Evolutionary conservation across 2,113 vertebrate genomes (phyloP).

Genomic region (Tychaedon coryphoeus): DNA sequence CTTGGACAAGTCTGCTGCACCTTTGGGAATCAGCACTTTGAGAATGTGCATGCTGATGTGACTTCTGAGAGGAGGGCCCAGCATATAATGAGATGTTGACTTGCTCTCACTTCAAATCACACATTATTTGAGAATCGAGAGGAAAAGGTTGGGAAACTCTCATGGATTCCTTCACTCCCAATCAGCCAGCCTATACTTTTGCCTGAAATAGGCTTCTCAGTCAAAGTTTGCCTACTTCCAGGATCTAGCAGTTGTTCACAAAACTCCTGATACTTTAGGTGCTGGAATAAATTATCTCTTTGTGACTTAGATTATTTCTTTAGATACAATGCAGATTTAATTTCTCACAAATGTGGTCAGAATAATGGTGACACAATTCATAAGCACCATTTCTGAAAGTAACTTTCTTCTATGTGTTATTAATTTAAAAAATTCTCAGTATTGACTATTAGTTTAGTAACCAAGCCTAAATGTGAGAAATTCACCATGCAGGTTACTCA

Average conservation of each 20-base stretch:
- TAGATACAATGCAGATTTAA: not conserved
- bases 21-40: not conserved
- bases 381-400: not conserved
- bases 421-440: not conserved
- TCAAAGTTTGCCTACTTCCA: not conserved
- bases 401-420: not conserved
- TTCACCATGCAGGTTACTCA: not conserved
- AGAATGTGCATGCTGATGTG: not conserved
- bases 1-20: not conserved
- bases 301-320: not conserved
- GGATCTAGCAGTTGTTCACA: not conserved
- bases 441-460: not conserved
- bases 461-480: not conserved
- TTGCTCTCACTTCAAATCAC: not conserved
- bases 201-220: not conserved
- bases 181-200: not conserved
- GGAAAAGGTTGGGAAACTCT: not conserved
- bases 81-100: not conserved
- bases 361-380: not conserved
- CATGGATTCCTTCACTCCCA: not conserved
- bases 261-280: not conserved
- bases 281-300: not conserved
- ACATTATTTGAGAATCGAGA: not conserved
- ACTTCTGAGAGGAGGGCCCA: not conserved
- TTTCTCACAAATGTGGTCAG: not conserved